Evolutionary conservation across 2,113 vertebrate species (phyloP).

Genomic region (Muscicapa adusta): DNA sequence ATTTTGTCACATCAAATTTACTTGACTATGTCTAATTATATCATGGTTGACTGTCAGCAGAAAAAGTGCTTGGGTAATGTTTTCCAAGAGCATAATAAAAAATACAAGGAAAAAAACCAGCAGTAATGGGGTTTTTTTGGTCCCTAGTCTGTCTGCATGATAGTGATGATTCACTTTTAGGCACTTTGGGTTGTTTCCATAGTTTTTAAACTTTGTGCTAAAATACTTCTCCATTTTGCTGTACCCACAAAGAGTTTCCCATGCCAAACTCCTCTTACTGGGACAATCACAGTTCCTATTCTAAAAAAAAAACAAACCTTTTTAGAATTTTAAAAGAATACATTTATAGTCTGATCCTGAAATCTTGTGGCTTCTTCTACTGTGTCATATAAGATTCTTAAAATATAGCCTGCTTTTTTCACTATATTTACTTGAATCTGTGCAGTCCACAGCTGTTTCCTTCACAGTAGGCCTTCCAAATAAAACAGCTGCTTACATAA

Average conservation of each 20-base stretch:
- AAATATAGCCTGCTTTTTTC: neutral
- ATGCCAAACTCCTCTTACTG: neutral
- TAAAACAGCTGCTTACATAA: neutral
- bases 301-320: neutral
- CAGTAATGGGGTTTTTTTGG: neutral
- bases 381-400: neutral
- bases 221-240: neutral
- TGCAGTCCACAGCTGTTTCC: neutral
- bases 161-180: neutral
- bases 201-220: neutral
- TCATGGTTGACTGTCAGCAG: neutral
- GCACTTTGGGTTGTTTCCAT: neutral
- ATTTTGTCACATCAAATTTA: slow-evolving; percentile 35
- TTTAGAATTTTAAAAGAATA: neutral
- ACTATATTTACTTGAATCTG: neutral
- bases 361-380: neutral
- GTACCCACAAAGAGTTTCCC: neutral
- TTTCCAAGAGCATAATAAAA: neutral
- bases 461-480: neutral
- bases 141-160: neutral
- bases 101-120: neutral
- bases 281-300: neutral
- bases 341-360: neutral
- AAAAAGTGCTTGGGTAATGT: slow-evolving; percentile 44
- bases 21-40: slow-evolving; percentile 37